These are phyloP conservation scores for Aricia agestis DNA, from an alignment of 1,140 invertebrate species.

Conservation along the genomic window DNA sequence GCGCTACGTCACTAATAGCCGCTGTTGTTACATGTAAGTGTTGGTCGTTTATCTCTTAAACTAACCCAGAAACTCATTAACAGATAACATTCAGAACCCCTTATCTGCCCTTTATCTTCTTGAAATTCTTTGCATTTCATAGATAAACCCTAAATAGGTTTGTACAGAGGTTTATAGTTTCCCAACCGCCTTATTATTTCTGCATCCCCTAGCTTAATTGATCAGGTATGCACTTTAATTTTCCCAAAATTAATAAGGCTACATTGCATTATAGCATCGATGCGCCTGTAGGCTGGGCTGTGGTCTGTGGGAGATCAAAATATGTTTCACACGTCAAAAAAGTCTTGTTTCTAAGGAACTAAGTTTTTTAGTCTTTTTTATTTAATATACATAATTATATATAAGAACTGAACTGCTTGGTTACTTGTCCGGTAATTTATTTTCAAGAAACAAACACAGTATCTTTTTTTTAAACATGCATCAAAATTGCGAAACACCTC, in stretches of 20 bases:
- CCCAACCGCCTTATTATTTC: too few relatives aligned
- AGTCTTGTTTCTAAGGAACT: too few relatives aligned
- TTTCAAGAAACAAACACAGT: neutral
- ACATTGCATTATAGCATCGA: too few relatives aligned
- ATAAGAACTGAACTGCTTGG: neutral
- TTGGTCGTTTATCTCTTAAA: neutral
- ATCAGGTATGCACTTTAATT: too few relatives aligned
- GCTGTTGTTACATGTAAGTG: conserved; percentile 86
- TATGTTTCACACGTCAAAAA: too few relatives aligned
- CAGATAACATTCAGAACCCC: neutral
- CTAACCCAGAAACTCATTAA: neutral
- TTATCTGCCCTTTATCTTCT: neutral
- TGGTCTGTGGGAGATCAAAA: too few relatives aligned
- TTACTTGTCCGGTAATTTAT: neutral
- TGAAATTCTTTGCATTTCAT: neutral
- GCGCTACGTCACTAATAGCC: conserved; percentile 84
- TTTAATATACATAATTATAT: too few relatives aligned
- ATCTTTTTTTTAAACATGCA: neutral
- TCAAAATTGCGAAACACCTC: neutral
- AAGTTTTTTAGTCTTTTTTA: too few relatives aligned
- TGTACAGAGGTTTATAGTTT: too few relatives aligned
- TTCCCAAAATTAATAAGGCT: too few relatives aligned
- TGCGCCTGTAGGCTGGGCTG: too few relatives aligned
- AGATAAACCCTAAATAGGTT: neutral
- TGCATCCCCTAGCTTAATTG: too few relatives aligned